A percentile compares a stretch with the other conserved stretches of the same genome.
These are phyloP conservation scores for Tetragonula carbonaria DNA, from an alignment of 2,888 invertebrate genomes.

Conservation along the genomic window DNA sequence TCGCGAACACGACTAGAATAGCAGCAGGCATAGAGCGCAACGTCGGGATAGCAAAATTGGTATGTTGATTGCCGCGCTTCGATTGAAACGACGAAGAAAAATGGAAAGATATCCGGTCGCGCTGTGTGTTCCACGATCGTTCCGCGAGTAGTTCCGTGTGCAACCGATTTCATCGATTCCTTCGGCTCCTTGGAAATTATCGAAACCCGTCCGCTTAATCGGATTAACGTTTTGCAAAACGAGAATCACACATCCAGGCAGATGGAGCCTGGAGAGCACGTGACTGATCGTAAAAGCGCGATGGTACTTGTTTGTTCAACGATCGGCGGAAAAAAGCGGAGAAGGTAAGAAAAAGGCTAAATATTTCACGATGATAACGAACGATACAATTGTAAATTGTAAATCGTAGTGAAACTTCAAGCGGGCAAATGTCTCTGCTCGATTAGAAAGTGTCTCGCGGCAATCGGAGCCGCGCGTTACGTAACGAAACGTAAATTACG, in stretches of 20 bases:
- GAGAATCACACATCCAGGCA: neutral
- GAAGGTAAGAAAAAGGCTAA: neutral
- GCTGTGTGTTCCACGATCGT: constrained; percentile 32
- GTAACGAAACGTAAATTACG: no score
- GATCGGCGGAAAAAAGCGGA: no score
- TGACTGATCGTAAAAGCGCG: neutral
- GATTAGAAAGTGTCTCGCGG: neutral
- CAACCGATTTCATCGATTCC: neutral
- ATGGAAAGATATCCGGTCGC: constrained; percentile 26
- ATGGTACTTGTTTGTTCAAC: neutral
- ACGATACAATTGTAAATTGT: neutral
- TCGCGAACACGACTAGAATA: constrained; percentile 3
- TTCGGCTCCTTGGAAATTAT: constrained; percentile 37
- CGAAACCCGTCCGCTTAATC: neutral
- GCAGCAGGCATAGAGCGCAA: constrained; percentile 9
- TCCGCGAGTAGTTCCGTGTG: neutral
- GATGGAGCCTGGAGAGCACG: neutral
- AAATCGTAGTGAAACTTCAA: neutral
- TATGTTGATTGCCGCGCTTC: constrained; percentile 59
- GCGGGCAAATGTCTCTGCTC: neutral
- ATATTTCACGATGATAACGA: neutral
- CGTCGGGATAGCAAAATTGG: constrained; percentile 58
- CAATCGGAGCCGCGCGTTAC: no score
- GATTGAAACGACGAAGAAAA: neutral
- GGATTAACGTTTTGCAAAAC: neutral